A percentile compares a stretch with the other conserved stretches of the same genome.
Conservation (phyloP, 2,888 invertebrate genomes). For the Zele albiditarsus region DNA sequence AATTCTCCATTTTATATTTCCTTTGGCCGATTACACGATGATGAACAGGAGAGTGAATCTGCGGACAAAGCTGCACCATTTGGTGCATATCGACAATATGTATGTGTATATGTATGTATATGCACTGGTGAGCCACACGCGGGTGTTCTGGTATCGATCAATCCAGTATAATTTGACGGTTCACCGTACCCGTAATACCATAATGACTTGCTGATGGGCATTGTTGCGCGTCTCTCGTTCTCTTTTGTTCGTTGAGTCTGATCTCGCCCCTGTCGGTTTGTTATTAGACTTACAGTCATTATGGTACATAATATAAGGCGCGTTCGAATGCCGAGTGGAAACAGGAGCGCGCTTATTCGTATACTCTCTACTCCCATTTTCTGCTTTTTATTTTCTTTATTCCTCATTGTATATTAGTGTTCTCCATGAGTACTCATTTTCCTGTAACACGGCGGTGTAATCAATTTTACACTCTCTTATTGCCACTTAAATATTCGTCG, state of each 20-base stretch:
- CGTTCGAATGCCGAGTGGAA: slow-evolving; percentile 26
- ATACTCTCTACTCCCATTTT: slow-evolving; percentile 27
- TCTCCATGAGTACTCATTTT: slow-evolving; percentile 3
- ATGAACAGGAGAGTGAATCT: background rate
- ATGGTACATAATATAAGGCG: slow-evolving; percentile 43
- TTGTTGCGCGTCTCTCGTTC: slow-evolving; percentile 55
- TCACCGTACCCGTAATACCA: slow-evolving; percentile 55
- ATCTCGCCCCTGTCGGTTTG: slow-evolving; percentile 44
- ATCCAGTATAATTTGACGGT: slow-evolving; percentile 58
- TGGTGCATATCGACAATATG: background rate
- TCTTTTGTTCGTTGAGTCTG: slow-evolving; percentile 47
- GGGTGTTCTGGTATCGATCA: slow-evolving; percentile 54
- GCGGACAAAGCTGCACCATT: background rate
- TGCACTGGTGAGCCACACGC: slow-evolving; percentile 17
- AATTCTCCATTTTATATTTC: slow-evolving; percentile 54
- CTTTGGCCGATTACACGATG: slow-evolving; percentile 30
- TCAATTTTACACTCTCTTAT: slow-evolving; percentile 25
- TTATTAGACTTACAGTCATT: slow-evolving; percentile 49
- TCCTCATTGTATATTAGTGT: background rate
- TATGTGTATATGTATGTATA: background rate
- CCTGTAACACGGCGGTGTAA: slow-evolving; percentile 26
- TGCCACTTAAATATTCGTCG: slow-evolving; percentile 20
- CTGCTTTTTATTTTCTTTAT: slow-evolving; percentile 13
- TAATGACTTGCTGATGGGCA: slow-evolving; percentile 60
- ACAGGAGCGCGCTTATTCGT: slow-evolving; percentile 44